Base-by-base conservation (phyloP, 1,140 invertebrate genomes). In the Aleiodes sp. region DNA sequence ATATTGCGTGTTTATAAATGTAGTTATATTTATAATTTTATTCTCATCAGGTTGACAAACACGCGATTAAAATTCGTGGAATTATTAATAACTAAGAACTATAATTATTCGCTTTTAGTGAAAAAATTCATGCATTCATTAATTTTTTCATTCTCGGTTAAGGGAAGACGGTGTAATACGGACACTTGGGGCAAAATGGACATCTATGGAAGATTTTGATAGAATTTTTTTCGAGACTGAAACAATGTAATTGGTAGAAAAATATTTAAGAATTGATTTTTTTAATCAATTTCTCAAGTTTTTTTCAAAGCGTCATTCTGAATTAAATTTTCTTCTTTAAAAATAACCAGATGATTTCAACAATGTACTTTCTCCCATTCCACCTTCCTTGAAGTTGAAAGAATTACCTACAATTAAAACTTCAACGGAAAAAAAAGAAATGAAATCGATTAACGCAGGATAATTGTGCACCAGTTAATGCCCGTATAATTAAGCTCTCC, bases 401-500 rank as follows among this genome's bases (percentile, higher is more conserved):
- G 19, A 19, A 2, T 2, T 46, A 16, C 41, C 16, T 1, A 7
- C 41, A 46, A 46, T 46, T 46, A 19, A 46, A 8, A 46, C 4
- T 46, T 19, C n/a, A 1, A 28, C 4, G 28, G 28, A 56, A 28
- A 56, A 43, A 16, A 14, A 35, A n/a, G n/a, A 43, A 43, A 43
- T 14, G n/a, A 16, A n/a, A 56, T 56, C 24, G 52, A 56, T 56
- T 56, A 56, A 21, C 28, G 3, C 4, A 4, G 24, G 28, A 4
- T 29, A 31, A 59, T 63, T 41, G 12, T 28, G 10, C 26, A 8
- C 12, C 7, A n/a, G 37, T 63, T 63, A 63, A 63, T 63, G 8
- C 21, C 63, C 14, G 8, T 65, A 43, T 43, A 65, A 65, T 56
- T 28, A 56, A 65, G 31, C n/a, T 43, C 14, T 65, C 41, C 31